phyloP scores from a whole-genome alignment of 2,797 vertebrate species.

The Falco naumanni region DNA sequence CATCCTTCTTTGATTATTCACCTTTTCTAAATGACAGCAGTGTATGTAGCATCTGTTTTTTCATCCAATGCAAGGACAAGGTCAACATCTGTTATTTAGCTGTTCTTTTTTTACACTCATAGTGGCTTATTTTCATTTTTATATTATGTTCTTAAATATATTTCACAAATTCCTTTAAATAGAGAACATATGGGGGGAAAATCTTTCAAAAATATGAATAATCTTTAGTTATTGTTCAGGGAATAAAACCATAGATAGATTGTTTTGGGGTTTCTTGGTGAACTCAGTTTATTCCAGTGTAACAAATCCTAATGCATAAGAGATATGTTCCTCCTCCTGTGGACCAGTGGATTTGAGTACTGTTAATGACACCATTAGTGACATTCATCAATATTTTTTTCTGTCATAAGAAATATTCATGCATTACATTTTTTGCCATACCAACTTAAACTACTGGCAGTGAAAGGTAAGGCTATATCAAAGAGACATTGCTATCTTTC shows the following conservation, averaged over 20 bases:
- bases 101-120: not conserved
- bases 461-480: not conserved
- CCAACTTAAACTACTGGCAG: not conserved
- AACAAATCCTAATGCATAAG: not conserved
- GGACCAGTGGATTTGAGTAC: not conserved
- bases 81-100: not conserved
- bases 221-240: not conserved
- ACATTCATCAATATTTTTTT: not conserved
- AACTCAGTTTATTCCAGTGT: not conserved
- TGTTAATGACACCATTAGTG: not conserved
- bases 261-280: not conserved
- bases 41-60: not conserved
- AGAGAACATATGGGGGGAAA: not conserved
- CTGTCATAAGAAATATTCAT: not conserved
- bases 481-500: not conserved
- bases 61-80: not conserved
- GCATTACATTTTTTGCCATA: not conserved
- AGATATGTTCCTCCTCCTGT: not conserved
- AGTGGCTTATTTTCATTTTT: not conserved
- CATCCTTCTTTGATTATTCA: not conserved
- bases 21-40: not conserved
- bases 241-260: not conserved
- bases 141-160: not conserved
- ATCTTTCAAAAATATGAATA: not conserved
- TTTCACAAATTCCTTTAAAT: not conserved